These are phyloP conservation scores for Orthonevra nobilis DNA, from an alignment of 2,888 invertebrate genomes.

Conservation along the genomic window DNA sequence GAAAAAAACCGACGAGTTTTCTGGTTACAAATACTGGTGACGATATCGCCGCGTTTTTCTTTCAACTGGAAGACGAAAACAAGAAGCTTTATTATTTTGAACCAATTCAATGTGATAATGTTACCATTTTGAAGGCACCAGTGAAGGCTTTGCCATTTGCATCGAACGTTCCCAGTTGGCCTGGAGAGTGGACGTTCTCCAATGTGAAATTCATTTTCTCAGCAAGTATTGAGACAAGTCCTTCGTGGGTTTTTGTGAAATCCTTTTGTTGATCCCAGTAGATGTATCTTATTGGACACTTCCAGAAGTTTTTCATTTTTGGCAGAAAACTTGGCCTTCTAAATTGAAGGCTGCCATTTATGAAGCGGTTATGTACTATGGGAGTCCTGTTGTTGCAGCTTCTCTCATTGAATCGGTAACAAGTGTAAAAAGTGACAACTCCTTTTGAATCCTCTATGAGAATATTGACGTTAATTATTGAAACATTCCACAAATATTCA, in stretches of 20 bases:
- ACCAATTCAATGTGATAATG: no score
- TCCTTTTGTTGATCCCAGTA: not conserved
- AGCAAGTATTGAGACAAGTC: not conserved
- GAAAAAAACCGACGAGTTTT: no score
- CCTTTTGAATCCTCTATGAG: not conserved
- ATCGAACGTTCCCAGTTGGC: no score
- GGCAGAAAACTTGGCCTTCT: not conserved
- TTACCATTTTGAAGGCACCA: not conserved
- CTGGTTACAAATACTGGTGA: no score
- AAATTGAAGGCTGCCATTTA: not conserved
- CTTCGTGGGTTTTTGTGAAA: not conserved
- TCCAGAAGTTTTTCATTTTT: constrained; percentile 14
- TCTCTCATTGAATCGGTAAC: constrained; percentile 2
- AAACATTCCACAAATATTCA: not conserved
- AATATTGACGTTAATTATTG: constrained; percentile 15
- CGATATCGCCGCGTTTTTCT: no score
- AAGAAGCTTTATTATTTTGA: no score
- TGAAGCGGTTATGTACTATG: not conserved
- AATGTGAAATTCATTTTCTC: constrained; percentile 1
- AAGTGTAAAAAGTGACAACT: constrained; percentile 22
- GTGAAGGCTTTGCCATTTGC: not conserved
- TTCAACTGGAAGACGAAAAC: no score
- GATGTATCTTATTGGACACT: constrained; percentile 1
- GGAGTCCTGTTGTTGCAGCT: constrained; percentile 1
- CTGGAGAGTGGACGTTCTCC: not conserved